These are phyloP conservation scores for Embiotoca jacksoni DNA, from an alignment of 2,113 vertebrate genomes.

Conservation along the genomic window DNA sequence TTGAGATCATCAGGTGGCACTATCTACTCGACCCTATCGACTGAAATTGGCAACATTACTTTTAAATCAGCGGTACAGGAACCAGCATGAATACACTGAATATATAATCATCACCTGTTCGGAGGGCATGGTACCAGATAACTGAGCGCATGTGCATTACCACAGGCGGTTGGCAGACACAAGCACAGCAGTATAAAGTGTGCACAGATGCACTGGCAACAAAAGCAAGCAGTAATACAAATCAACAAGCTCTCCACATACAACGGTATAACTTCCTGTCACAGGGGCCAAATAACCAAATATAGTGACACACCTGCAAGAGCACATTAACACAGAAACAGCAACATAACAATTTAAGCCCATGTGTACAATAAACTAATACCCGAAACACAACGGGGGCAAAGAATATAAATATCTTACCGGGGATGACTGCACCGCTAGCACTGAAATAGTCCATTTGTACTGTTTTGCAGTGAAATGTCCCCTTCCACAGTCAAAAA, in stretches of 20 bases:
- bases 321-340: slow-evolving; percentile 13
- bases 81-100: not conserved
- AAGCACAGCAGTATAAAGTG: not conserved
- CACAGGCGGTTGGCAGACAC: not conserved
- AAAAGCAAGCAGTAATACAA: slow-evolving; percentile 12
- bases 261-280: not conserved
- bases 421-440: not conserved
- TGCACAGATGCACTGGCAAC: not conserved
- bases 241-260: not conserved
- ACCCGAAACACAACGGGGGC: not conserved
- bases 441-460: not conserved
- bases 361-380: slow-evolving; percentile 21
- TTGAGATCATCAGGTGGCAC: not conserved
- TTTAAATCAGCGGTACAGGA: not conserved
- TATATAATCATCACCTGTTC: not conserved
- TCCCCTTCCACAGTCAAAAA: not conserved
- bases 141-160: not conserved
- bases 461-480: not conserved
- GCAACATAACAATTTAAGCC: slow-evolving; percentile 8
- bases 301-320: not conserved
- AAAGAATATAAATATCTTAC: not conserved
- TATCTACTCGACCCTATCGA: not conserved
- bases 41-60: not conserved
- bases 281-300: not conserved
- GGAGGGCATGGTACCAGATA: not conserved